Evolutionary conservation across 2,888 invertebrate genomes (phyloP), one percentile per base, ranked within the genome.

Genomic region (Anticlea derivata): DNA sequence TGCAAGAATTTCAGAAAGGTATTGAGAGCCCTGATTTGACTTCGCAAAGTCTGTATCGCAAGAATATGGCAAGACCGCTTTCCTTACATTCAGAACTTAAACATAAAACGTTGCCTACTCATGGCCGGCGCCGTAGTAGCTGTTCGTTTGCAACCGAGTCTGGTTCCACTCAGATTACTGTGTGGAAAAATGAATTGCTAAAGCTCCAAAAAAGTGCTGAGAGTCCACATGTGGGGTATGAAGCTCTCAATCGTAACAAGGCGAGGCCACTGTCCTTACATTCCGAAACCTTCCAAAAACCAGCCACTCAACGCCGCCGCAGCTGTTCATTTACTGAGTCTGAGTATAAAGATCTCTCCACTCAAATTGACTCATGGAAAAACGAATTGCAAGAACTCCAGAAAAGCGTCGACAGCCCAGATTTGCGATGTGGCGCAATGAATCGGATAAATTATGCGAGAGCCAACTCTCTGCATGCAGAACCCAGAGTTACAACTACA

Each of bases 221-320:
- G 5, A 41, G 40, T 12, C 37, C 43, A 22, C 13, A 24, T 39
- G 4, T 41, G 1, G 24, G 10, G 12, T 8, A 10, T 1, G 8
- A 27, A 13, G 23, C 40, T 20, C 7, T 23, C 10, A 34, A 33
- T 27, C 43, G 20, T 8, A 38, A 34, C 13, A 44, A 29, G 7
- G 6, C 29, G 29, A 33, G 48, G 34, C 47, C 52, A 20, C 31
- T 43, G 12, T 52, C 52, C 20, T 38, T 52, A 11, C 29, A 52
- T 29, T 17, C 29, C 7, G 44, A 52, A 22, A 26, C 39, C 1
- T 38, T 43, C 17, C 43, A 38, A 30, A 46, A 22, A 27, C 17
- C 33, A 4, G 2, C 7, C 6, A 22, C 26, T 31, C 35, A 41
- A 22, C 37, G 46, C 1, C 39, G 50, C 7, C 38, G 50, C 1